phyloP scores from a whole-genome alignment of 2,113 vertebrate genomes.

The Malurus alboscapulatus region DNA sequence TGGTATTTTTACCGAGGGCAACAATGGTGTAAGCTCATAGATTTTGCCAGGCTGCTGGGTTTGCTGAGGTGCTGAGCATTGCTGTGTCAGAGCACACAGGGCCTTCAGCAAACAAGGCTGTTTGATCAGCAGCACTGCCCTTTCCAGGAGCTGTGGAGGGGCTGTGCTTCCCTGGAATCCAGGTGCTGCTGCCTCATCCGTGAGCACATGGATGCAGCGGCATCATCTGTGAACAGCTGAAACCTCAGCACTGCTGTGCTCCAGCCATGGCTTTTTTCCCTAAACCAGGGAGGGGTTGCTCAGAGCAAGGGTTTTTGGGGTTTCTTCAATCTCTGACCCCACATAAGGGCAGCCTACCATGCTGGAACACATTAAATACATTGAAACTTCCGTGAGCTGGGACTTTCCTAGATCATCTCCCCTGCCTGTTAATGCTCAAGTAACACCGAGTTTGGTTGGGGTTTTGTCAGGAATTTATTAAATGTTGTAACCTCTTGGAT shows the following conservation, averaged over 20 bases:
- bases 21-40: not conserved
- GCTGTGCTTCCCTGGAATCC: not conserved
- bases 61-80: not conserved
- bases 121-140: conserved; percentile 25
- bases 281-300: not conserved
- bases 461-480: not conserved
- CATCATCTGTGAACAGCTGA: not conserved
- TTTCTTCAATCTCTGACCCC: not conserved
- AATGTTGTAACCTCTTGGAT: not conserved
- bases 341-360: rapidly evolving
- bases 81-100: not conserved
- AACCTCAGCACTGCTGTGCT: not conserved
- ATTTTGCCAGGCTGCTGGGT: not conserved
- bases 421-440: not conserved
- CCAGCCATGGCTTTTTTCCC: not conserved
- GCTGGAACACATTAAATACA: not conserved
- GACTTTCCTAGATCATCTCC: not conserved
- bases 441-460: not conserved
- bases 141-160: not conserved
- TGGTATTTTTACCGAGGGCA: not conserved
- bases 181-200: not conserved
- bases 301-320: not conserved
- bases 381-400: not conserved
- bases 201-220: not conserved
- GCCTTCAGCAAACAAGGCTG: conserved; percentile 45